Evolutionary conservation across 2,888 invertebrate species (phyloP).

Genomic region (Cyclophora punctaria): DNA sequence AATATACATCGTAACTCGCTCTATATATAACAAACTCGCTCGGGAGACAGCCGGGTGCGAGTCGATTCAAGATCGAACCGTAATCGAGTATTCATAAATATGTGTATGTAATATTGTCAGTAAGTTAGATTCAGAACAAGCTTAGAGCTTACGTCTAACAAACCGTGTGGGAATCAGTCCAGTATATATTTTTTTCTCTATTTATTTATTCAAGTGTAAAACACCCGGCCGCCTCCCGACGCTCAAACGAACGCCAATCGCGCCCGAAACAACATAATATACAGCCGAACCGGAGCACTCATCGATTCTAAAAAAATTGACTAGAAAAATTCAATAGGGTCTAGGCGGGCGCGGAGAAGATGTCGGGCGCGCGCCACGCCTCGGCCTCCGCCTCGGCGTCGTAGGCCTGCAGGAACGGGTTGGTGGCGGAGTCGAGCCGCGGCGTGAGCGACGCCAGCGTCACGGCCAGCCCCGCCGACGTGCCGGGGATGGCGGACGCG

Average conservation of each 20-base stretch:
- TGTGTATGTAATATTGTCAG: too few relatives aligned
- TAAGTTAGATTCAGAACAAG: too few relatives aligned
- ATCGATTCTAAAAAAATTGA: constrained; percentile 72
- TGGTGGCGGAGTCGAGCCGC: constrained; percentile 68
- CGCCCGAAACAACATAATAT: constrained; percentile 65
- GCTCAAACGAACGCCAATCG: constrained; percentile 56
- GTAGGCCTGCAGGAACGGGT: constrained; percentile 77
- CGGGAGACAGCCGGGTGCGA: constrained; percentile 8
- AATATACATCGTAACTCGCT: constrained; percentile 71
- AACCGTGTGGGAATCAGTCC: too few relatives aligned
- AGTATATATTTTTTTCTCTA: too few relatives aligned
- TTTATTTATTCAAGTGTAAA: too few relatives aligned
- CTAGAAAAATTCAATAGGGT: constrained; percentile 71
- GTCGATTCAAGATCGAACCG: not conserved
- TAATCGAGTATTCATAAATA: too few relatives aligned
- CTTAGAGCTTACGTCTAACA: too few relatives aligned
- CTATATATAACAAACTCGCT: constrained; percentile 65
- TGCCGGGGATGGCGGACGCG: constrained; percentile 68
- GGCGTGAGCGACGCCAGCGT: constrained; percentile 71
- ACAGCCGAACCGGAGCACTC: constrained; percentile 69
- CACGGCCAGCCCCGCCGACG: constrained; percentile 77
- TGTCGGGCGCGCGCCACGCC: constrained; percentile 65
- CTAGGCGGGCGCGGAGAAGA: constrained; percentile 71
- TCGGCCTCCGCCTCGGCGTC: constrained; percentile 68
- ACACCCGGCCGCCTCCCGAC: constrained; percentile 3